Evolutionary conservation across 2,797 vertebrate genomes (phyloP).

Genomic region (Thripadectes ignobilis): DNA sequence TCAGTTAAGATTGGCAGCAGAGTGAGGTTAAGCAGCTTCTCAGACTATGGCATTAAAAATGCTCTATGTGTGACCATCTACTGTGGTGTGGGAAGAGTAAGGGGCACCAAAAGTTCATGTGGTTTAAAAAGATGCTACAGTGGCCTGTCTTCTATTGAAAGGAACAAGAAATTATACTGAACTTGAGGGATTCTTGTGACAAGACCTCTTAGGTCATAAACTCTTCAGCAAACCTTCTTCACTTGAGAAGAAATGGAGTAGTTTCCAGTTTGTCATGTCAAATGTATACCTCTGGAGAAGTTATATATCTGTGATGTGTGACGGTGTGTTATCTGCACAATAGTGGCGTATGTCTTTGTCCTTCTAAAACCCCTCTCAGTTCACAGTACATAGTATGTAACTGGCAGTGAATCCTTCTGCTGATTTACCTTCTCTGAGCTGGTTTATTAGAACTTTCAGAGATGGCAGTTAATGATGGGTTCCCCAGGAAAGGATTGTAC

Average conservation of each 20-base stretch:
- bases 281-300: not conserved
- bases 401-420: not conserved
- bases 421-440: not conserved
- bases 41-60: not conserved
- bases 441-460: not conserved
- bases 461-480: not conserved
- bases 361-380: not conserved
- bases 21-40: not conserved
- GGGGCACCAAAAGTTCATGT: not conserved
- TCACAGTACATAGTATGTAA: not conserved
- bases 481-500: not conserved
- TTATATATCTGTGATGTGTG: fast-evolving
- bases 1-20: not conserved
- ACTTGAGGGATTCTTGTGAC: not conserved
- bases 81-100: not conserved
- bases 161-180: not conserved
- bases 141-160: not conserved
- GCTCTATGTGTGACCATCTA: not conserved
- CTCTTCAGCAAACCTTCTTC: not conserved
- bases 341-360: not conserved
- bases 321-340: not conserved
- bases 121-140: not conserved
- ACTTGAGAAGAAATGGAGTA: not conserved
- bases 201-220: not conserved
- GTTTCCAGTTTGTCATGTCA: not conserved